A percentile compares a stretch with the other conserved stretches of the same genome.
Conservation (phyloP, 2,113 vertebrate species). For the Platanista minor region DNA sequence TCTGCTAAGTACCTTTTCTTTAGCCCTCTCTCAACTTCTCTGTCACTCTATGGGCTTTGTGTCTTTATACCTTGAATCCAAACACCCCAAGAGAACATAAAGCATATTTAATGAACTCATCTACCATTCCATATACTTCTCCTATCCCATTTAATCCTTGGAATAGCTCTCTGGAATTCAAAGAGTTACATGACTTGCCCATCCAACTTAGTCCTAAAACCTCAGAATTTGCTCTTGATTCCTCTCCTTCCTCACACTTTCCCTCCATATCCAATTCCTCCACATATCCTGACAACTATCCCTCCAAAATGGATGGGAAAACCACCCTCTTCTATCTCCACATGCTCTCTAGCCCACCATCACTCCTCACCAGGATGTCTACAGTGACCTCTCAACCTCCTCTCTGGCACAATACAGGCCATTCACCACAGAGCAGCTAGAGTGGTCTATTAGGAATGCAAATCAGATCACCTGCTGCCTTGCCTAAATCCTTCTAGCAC, state of each 20-base stretch:
- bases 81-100: neutral
- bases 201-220: neutral
- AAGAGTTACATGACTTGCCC: neutral
- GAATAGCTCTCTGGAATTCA: neutral
- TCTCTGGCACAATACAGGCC: neutral
- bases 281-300: neutral
- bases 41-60: neutral
- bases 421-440: neutral
- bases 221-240: neutral
- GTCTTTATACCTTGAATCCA: neutral
- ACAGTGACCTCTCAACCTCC: neutral
- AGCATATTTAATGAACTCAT: neutral
- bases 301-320: neutral
- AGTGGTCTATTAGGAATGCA: neutral
- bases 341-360: neutral
- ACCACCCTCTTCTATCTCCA: neutral
- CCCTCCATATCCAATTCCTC: neutral
- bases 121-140: neutral
- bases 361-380: neutral
- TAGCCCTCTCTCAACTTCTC: neutral
- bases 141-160: neutral
- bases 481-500: neutral
- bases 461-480: neutral
- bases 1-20: neutral
- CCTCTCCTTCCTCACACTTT: neutral